Evolutionary conservation across 1,140 invertebrate species (phyloP).

Genomic region (Wasmannia auropunctata): DNA sequence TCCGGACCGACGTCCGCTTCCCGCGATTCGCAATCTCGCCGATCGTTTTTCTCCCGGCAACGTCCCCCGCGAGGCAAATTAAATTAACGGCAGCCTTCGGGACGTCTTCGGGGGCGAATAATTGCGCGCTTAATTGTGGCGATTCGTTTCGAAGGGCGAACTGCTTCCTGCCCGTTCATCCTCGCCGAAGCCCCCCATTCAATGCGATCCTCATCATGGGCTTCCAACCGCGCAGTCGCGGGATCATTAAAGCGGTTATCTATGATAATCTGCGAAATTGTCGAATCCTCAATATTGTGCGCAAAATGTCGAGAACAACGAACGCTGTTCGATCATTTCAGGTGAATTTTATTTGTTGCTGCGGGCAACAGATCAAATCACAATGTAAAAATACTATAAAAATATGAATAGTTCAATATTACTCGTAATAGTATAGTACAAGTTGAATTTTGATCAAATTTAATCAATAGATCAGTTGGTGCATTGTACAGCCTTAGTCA

Average conservation of each 20-base stretch:
- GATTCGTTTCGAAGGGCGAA: conserved; percentile 65
- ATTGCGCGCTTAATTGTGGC: conserved; percentile 73
- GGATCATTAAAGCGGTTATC: conserved; percentile 55
- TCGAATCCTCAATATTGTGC: conserved; percentile 20
- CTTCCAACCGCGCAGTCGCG: conserved; percentile 46
- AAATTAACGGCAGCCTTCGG: conserved; percentile 64
- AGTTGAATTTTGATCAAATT: conserved; percentile 2
- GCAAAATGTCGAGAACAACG: background rate
- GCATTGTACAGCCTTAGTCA: no score
- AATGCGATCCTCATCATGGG: conserved; percentile 57
- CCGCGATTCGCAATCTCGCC: conserved; percentile 65
- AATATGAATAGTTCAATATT: conserved; percentile 19
- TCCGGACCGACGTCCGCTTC: conserved; percentile 23
- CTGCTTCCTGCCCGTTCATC: conserved; percentile 15
- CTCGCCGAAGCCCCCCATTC: conserved; percentile 12
- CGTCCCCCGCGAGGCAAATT: conserved; percentile 70
- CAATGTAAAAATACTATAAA: background rate
- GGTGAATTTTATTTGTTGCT: background rate
- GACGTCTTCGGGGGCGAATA: conserved; percentile 68
- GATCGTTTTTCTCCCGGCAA: conserved; percentile 66
- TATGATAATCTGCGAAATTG: conserved; percentile 5
- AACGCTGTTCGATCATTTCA: background rate
- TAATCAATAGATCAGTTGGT: background rate
- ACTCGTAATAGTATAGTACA: background rate
- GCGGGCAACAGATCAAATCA: background rate